A percentile compares a stretch with the other conserved stretches of the same genome.
These are phyloP conservation scores for Elymnias hypermnestra DNA, from an alignment of 1,140 invertebrate genomes.

Conservation along the genomic window DNA sequence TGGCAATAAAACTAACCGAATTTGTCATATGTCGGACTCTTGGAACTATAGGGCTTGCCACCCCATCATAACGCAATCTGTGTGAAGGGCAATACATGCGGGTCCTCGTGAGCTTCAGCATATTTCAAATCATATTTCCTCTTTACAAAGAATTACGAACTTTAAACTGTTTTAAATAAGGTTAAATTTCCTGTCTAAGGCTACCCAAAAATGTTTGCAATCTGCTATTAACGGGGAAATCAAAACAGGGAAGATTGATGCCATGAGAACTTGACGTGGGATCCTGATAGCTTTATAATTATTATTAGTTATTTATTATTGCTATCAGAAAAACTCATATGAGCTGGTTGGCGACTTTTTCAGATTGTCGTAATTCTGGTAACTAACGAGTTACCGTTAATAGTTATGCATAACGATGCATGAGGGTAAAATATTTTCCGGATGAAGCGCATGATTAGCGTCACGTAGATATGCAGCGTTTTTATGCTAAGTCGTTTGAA, in stretches of 20 bases:
- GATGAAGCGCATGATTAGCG: too few species aligned
- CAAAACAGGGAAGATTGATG: conserved; percentile 64
- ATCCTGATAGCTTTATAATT: conserved; percentile 28
- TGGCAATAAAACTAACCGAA: conserved; percentile 35
- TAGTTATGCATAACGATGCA: too few species aligned
- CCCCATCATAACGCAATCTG: conserved; percentile 41
- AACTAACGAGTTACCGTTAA: too few species aligned
- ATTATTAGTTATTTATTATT: conserved; percentile 20
- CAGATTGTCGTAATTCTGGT: too few species aligned
- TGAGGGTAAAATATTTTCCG: too few species aligned
- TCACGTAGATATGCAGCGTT: too few species aligned
- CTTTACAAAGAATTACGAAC: conserved; percentile 12
- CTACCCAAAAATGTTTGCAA: conserved; percentile 35
- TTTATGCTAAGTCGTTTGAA: too few species aligned
- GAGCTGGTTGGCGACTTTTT: not conserved
- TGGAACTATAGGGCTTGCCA: conserved; percentile 32
- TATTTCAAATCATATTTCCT: conserved; percentile 30
- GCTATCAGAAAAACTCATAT: conserved; percentile 9
- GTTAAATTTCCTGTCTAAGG: conserved; percentile 9
- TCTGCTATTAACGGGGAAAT: conserved; percentile 50
- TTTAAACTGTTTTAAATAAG: conserved; percentile 10
- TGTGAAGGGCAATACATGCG: conserved; percentile 53
- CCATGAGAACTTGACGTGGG: conserved; percentile 48
- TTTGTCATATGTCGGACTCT: conserved; percentile 42
- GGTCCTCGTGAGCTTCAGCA: conserved; percentile 33